Evolutionary conservation across 1,140 invertebrate genomes (phyloP).

Genomic region (Bathynomus jamesi): DNA sequence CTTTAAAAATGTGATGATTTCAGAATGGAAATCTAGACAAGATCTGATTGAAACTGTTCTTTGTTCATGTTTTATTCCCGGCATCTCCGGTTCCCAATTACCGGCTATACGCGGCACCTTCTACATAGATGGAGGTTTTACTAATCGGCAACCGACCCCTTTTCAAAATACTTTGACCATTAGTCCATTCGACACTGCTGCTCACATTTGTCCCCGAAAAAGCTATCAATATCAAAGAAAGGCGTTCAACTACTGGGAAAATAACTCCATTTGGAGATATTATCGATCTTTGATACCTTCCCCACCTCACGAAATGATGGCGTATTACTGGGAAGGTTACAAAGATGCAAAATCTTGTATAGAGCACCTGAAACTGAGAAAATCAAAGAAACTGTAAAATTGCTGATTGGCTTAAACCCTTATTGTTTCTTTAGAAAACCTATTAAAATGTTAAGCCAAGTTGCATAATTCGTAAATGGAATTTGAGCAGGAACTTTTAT

Average conservation of each 20-base stretch:
- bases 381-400: neutral
- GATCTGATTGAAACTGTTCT: constrained; percentile 78
- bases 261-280: neutral
- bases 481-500: too few species aligned
- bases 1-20: constrained; percentile 88
- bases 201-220: constrained; percentile 93
- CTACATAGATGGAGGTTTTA: constrained; percentile 96
- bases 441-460: too few species aligned
- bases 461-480: too few species aligned
- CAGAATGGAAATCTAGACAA: constrained; percentile 79
- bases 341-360: neutral
- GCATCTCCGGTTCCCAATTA: constrained; percentile 88
- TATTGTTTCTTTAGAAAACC: too few species aligned
- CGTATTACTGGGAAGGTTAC: neutral
- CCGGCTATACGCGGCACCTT: constrained; percentile 79
- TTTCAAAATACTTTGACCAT: constrained; percentile 84
- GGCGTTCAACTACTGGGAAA: neutral
- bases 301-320: neutral
- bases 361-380: neutral
- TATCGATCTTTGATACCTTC: neutral
- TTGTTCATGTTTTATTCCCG: constrained; percentile 89
- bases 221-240: neutral
- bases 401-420: too few species aligned
- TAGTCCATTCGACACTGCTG: constrained; percentile 93
- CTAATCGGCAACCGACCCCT: constrained; percentile 80